Base-by-base conservation (phyloP, 2,888 invertebrate genomes). In the Megalurothrips usitatus region DNA sequence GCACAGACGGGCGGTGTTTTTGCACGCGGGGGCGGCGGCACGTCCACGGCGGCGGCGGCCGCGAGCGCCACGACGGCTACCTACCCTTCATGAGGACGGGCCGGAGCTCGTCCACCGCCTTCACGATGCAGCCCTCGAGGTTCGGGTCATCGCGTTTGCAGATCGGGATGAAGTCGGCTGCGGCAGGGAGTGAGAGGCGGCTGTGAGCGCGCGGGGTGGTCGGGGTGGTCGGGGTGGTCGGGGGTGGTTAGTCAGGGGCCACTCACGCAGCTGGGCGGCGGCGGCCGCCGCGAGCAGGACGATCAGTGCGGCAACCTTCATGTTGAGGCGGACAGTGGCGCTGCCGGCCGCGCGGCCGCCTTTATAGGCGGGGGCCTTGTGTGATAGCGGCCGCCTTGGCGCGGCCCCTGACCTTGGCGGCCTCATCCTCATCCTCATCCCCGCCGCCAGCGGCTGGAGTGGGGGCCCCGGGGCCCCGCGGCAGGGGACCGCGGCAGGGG, bases 261-360 rank as follows among this genome's bases (percentile, higher is more conserved):
- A 75, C 68, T 75, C 68, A 75, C 68, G 68, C 11, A 75, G 68
- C 26, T 75, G 68, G 11, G 68, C 68, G 68, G 68, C 68, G 68
- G 68, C 58, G 19, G 58, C 58, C 14, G n/a, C 58, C 58, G 68
- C 68, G 68, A 75, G 68, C 26, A 75, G 11, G 23, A 75, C 68
- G 23, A 17, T 6, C 14, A 58, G 58, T 19, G 19, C 58, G 58
- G 58, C 58, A 19, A 23, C 58, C 58, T 58, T 58, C 58, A 58
- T 58, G 58, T 14, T 58, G 17, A 8, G 12, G n/a, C 19, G n/a
- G 58, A 58, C 58, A 58, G 58, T 58, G 58, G 58, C 58, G 58
- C 34, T 43, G 34, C 34, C 34, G 58, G 58, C 58, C 17, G 6
- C 17, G 58, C 17, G 58, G 1, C 58, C 11, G 12, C 19, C n/a